Evolutionary conservation across 2,797 vertebrate species (phyloP).

Genomic region (Sebastes nivosus): DNA sequence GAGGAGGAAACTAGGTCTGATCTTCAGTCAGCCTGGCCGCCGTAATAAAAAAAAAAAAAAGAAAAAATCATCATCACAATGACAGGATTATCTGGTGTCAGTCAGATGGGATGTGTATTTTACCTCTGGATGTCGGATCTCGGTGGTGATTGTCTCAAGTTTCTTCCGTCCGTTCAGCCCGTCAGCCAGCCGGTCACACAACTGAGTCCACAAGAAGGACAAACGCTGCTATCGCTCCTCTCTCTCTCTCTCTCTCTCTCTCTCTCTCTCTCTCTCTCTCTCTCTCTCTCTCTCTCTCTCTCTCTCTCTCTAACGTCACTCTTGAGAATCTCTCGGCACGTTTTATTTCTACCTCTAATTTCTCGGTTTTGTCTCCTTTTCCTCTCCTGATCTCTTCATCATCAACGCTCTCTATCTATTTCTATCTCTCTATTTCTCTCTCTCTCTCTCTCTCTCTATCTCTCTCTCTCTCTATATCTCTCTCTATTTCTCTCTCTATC

Average conservation of each 20-base stretch:
- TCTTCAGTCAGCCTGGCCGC: conserved; percentile 46
- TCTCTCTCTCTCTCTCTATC: rapidly evolving
- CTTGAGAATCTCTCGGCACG: conserved; percentile 60
- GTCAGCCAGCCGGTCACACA: conserved; percentile 65
- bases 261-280: not conserved
- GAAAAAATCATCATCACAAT: not conserved
- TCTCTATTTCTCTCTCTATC: too few relatives aligned
- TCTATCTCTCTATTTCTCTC: too few relatives aligned
- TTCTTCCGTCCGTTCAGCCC: conserved; percentile 59
- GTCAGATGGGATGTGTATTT: conserved; percentile 15
- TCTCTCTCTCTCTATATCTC: rapidly evolving
- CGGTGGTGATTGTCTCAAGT: conserved; percentile 61
- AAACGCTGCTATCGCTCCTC: conserved; percentile 62
- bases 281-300: not conserved
- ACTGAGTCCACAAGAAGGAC: conserved; percentile 78
- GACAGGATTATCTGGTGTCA: not conserved
- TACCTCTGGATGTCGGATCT: conserved; percentile 69
- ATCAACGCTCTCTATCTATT: too few relatives aligned
- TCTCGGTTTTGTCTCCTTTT: conserved; percentile 12
- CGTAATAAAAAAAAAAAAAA: not conserved
- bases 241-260: conserved; percentile 36
- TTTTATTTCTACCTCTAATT: conserved; percentile 29
- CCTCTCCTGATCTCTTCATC: conserved; percentile 39
- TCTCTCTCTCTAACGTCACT: conserved; percentile 48
- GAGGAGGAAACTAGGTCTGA: conserved; percentile 52